Evolutionary conservation across 2,888 invertebrate genomes (phyloP).

Genomic region (Cylloceria caligata): DNA sequence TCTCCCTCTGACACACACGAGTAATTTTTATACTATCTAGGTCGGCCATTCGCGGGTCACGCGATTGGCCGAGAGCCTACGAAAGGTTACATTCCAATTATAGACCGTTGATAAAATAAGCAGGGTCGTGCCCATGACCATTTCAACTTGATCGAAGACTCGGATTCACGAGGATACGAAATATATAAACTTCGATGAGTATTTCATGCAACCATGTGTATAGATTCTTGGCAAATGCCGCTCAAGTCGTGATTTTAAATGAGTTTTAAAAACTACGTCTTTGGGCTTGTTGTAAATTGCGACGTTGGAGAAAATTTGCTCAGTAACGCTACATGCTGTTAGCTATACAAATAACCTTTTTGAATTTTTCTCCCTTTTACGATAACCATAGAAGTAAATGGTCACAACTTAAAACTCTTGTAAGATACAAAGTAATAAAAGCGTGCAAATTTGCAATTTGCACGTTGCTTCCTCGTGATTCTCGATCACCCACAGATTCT

Average conservation of each 20-base stretch:
- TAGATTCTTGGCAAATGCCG: constrained; percentile 46
- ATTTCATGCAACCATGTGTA: constrained; percentile 8
- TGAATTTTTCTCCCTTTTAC: background rate
- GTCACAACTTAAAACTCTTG: background rate
- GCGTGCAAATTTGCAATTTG: background rate
- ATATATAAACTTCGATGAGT: constrained; percentile 32
- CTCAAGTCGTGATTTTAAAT: constrained; percentile 12
- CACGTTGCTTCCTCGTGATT: no score
- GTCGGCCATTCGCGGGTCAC: constrained; percentile 73
- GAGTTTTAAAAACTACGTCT: constrained; percentile 30
- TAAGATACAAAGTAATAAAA: background rate
- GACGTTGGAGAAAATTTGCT: constrained; percentile 13
- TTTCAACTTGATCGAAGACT: constrained; percentile 55
- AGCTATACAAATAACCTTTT: background rate
- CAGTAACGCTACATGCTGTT: background rate
- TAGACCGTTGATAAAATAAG: constrained; percentile 75
- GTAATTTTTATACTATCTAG: constrained; percentile 73
- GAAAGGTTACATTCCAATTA: constrained; percentile 81
- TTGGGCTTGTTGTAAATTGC: constrained; percentile 21
- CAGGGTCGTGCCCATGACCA: constrained; percentile 63
- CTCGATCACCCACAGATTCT: no score
- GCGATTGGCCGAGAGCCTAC: constrained; percentile 70
- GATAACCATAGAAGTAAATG: background rate
- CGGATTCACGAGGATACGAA: constrained; percentile 5
- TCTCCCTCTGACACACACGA: constrained; percentile 25